phyloP scores from a whole-genome alignment of 1,140 invertebrate species.

The Solenopsis fugax region DNA sequence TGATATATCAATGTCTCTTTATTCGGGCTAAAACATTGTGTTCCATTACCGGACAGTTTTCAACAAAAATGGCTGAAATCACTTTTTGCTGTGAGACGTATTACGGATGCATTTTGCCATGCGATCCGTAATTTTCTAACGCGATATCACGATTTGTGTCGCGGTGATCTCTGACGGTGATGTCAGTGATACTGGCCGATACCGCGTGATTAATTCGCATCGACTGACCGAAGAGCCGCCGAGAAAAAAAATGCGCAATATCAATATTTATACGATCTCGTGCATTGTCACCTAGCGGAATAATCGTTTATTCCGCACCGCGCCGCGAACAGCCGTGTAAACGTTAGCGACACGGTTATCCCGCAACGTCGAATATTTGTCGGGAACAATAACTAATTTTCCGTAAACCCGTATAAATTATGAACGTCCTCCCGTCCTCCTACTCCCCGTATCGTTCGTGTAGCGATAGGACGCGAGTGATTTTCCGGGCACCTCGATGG shows the following conservation, averaged over 20 bases:
- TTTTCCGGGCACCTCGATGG: slow-evolving; percentile 10
- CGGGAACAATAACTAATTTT: slow-evolving; percentile 78
- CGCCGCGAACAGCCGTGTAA: neutral
- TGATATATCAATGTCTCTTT: neutral
- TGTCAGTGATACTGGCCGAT: neutral
- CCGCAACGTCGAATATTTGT: slow-evolving; percentile 71
- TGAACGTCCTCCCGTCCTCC: slow-evolving; percentile 55
- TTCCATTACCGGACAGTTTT: neutral
- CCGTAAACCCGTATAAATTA: slow-evolving; percentile 80
- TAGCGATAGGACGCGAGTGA: slow-evolving; percentile 10
- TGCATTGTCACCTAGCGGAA: neutral
- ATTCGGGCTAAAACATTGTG: neutral
- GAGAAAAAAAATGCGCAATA: slow-evolving; percentile 3
- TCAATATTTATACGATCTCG: slow-evolving; percentile 30
- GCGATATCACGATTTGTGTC: neutral
- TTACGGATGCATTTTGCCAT: neutral
- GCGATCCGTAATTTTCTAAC: neutral
- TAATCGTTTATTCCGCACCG: slow-evolving; percentile 35
- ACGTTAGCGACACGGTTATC: neutral
- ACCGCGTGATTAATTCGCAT: neutral
- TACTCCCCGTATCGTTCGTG: neutral
- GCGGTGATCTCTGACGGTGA: neutral
- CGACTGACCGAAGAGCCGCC: neutral
- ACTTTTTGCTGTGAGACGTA: neutral
- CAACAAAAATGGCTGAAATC: neutral